Percentiles rank a stretch among this genome's conserved stretches.
Evolutionary conservation across 1,140 invertebrate genomes (phyloP).

Genomic region (Zophobas atratus): DNA sequence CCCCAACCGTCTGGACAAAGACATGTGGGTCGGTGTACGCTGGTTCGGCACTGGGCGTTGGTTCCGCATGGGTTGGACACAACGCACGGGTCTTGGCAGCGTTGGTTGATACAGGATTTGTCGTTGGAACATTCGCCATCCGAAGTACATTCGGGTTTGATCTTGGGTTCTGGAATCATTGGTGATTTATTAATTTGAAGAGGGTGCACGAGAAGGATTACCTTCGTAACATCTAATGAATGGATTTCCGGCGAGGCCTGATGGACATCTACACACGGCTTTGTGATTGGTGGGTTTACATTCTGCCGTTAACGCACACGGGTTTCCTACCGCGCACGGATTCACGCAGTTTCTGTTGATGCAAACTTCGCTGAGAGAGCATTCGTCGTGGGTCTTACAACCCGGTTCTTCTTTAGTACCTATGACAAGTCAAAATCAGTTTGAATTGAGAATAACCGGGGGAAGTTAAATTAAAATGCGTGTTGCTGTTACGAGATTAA

Average conservation of each 20-base stretch:
- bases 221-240: constrained; percentile 78
- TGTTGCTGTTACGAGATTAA: constrained; percentile 56
- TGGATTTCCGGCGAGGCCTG: constrained; percentile 84
- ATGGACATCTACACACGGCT: constrained; percentile 83
- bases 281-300: constrained; percentile 84
- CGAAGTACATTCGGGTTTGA: constrained; percentile 77
- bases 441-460: constrained; percentile 23
- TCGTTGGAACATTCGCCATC: constrained; percentile 83
- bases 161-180: constrained; percentile 67
- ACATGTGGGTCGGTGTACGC: constrained; percentile 83
- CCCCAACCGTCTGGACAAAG: constrained; percentile 87
- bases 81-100: constrained; percentile 85
- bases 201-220: constrained; percentile 68
- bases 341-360: constrained; percentile 81
- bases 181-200: too few relatives aligned
- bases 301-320: constrained; percentile 85
- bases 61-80: constrained; percentile 84
- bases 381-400: constrained; percentile 81
- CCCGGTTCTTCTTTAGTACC: constrained; percentile 70
- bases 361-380: constrained; percentile 81
- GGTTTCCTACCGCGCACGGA: constrained; percentile 81
- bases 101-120: constrained; percentile 83
- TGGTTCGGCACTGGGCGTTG: constrained; percentile 83
- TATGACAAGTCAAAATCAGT: constrained; percentile 51
- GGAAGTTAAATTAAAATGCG: constrained; percentile 44